These are phyloP conservation scores for Thamnophis elegans DNA, from an alignment of 2,797 vertebrate genomes.

Conservation along the genomic window DNA sequence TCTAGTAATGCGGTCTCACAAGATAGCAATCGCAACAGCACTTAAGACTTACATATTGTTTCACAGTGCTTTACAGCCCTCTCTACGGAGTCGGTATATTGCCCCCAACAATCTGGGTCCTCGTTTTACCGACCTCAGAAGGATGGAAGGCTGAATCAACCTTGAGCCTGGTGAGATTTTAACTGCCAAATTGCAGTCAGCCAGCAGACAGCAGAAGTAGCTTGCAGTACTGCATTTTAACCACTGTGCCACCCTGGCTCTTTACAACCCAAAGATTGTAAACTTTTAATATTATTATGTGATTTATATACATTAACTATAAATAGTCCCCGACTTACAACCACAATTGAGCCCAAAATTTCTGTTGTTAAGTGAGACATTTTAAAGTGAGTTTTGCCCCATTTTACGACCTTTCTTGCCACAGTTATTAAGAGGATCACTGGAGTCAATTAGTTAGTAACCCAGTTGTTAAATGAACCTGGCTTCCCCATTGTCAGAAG, in stretches of 20 bases:
- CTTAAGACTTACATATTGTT: too few relatives aligned
- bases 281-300: background rate
- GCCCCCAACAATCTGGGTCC: too few relatives aligned
- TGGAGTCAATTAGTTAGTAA: background rate
- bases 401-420: background rate
- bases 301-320: background rate
- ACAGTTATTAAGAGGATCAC: background rate
- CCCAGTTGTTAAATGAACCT: background rate
- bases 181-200: too few relatives aligned
- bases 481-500: background rate
- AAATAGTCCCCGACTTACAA: background rate
- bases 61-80: too few relatives aligned
- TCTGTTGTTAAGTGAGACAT: background rate
- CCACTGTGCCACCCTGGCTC: too few relatives aligned
- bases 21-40: too few relatives aligned
- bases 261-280: background rate
- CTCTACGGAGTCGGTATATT: too few relatives aligned
- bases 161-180: too few relatives aligned
- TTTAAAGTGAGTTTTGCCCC: background rate
- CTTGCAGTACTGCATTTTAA: too few relatives aligned
- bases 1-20: background rate
- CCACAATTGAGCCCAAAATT: background rate
- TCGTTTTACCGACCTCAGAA: too few relatives aligned
- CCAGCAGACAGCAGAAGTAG: too few relatives aligned
- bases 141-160: too few relatives aligned